These are phyloP conservation scores for Andrena haemorrhoa DNA, from an alignment of 2,888 invertebrate species.

Conservation along the genomic window DNA sequence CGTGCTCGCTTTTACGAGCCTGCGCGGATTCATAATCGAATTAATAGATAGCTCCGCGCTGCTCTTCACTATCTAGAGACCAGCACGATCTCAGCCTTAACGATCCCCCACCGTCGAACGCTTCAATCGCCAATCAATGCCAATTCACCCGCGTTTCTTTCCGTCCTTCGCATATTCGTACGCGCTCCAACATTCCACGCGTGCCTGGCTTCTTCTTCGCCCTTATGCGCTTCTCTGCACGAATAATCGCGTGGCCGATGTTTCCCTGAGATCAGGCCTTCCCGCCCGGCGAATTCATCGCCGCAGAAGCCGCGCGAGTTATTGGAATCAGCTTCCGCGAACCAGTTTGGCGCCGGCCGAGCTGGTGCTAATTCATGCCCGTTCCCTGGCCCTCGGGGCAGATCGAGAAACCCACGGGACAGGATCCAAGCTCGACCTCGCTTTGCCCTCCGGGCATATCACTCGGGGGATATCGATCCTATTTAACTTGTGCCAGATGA, in stretches of 20 bases:
- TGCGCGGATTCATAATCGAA: slow-evolving; percentile 69
- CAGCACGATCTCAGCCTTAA: neutral
- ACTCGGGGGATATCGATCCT: neutral
- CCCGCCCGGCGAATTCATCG: slow-evolving; percentile 21
- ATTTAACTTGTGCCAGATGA: neutral
- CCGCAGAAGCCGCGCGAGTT: slow-evolving; percentile 22
- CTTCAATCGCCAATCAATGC: neutral
- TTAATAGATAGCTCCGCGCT: slow-evolving; percentile 37
- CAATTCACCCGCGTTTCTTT: neutral
- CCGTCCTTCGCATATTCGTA: neutral
- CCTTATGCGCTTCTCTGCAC: neutral
- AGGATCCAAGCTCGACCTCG: slow-evolving; percentile 7
- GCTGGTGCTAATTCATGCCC: slow-evolving; percentile 44
- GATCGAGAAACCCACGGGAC: neutral
- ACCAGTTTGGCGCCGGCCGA: slow-evolving; percentile 58
- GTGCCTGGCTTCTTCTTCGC: neutral
- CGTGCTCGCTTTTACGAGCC: slow-evolving; percentile 69
- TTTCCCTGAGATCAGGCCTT: too few relatives aligned
- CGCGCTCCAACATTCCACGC: neutral
- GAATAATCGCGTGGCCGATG: slow-evolving; percentile 6
- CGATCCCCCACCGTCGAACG: neutral
- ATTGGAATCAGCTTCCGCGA: slow-evolving; percentile 53
- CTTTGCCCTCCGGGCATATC: neutral
- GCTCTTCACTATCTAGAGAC: too few relatives aligned
- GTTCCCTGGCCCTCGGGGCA: slow-evolving; percentile 40